These are phyloP conservation scores for Ips nitidus DNA, from an alignment of 1,140 invertebrate species.

Conservation along the genomic window DNA sequence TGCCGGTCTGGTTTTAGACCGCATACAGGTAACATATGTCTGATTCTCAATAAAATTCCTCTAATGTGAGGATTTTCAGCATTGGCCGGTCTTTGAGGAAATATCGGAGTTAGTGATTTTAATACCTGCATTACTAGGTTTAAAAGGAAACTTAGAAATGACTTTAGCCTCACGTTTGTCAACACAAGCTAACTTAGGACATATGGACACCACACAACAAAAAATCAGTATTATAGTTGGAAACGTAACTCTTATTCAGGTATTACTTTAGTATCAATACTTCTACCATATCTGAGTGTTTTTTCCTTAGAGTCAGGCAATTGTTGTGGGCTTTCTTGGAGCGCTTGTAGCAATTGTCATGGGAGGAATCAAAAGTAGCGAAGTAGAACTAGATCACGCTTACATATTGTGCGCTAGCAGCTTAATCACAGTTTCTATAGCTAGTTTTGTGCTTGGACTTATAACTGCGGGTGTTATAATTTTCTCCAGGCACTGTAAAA, in stretches of 20 bases:
- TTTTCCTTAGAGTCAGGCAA: conserved; percentile 69
- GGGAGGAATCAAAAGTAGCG: conserved; percentile 78
- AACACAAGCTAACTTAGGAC: conserved; percentile 83
- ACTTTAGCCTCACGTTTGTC: conserved; percentile 92
- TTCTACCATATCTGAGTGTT: background rate
- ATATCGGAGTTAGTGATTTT: conserved; percentile 91
- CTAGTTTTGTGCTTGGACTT: conserved; percentile 76
- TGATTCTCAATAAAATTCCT: background rate
- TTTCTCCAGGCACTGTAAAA: conserved; percentile 71
- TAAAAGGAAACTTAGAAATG: conserved; percentile 98
- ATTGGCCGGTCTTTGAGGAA: conserved; percentile 83
- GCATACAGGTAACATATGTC: conserved; percentile 55
- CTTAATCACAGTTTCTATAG: conserved; percentile 86
- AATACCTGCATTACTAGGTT: conserved; percentile 88
- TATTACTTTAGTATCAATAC: background rate
- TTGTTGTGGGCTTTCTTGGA: conserved; percentile 89
- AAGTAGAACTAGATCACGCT: conserved; percentile 80
- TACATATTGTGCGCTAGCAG: conserved; percentile 85
- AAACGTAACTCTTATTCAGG: conserved; percentile 56
- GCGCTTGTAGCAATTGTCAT: conserved; percentile 83
- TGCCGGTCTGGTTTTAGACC: conserved; percentile 81
- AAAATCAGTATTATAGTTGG: conserved; percentile 76
- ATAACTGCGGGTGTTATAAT: conserved; percentile 83
- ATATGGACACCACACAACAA: conserved; percentile 67
- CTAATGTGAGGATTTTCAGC: conserved; percentile 60